Evolutionary conservation across 2,797 vertebrate genomes (phyloP), one percentile per base, ranked within the genome.

Genomic region (Cephalopachus bancanus): DNA sequence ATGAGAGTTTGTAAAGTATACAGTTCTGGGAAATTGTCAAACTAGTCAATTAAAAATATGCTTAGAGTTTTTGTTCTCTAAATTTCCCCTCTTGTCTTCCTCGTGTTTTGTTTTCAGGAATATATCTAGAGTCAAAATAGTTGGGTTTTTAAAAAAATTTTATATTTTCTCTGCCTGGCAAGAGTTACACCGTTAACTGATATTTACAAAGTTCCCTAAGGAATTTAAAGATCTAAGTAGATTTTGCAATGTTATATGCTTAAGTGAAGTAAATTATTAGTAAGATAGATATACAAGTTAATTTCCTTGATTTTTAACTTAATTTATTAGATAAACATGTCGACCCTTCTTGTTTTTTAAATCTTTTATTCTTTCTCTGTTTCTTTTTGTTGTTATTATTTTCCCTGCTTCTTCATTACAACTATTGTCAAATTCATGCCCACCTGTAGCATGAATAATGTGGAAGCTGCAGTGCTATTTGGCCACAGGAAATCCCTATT

Each of bases 201-300:
- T 94, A 83, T 75, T 86, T 92, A 72, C 81, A 20, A 79, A 60
- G 30, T 94, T 79, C 16, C 24, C 37, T 93, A 83, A 53, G 20
- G 65, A 87, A 80, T 33, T 69, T 37, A 89, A 89, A 91, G n/a
- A 80, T 53, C 30, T 81, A 44, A 24, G 1, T 93, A 16, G 51
- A 87, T 80, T 83, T 92, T 93, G 55, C 49, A 89, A 20, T 80
- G n/a, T 55, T 96, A 33, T 22, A 4, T 83, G 22, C 62, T 60
- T 93, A 88, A 88, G 30, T 67, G 33, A 87, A 95, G 26, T 87
- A 83, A 89, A 76, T 93, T 76, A 53, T 80, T 81, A 95, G 37
- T 78, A 72, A 93, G 44, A 49, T 76, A 67, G 57, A 44, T 88
- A n/a, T 19, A 69, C 37, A 72, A 72, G 62, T 86, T 92, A 86